These are phyloP conservation scores for Arion vulgaris DNA, from an alignment of 1,140 invertebrate species.

Conservation along the genomic window DNA sequence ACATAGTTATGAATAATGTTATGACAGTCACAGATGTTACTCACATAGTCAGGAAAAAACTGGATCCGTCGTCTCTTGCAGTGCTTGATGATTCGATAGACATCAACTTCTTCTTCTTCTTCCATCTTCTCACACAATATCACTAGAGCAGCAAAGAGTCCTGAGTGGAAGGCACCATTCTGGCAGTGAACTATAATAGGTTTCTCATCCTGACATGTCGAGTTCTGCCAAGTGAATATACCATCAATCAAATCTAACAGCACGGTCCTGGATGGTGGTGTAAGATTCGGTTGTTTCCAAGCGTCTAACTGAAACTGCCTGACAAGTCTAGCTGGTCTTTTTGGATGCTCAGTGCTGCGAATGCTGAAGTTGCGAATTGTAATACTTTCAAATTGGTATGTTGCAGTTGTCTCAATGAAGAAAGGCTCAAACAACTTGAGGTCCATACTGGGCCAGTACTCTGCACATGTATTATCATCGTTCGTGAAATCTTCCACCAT, in stretches of 20 bases:
- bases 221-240: constrained; percentile 57
- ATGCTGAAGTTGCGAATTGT: constrained; percentile 60
- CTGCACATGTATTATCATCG: constrained; percentile 64
- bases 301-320: constrained; percentile 66
- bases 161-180: constrained; percentile 69
- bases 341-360: constrained; percentile 48
- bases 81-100: constrained; percentile 68
- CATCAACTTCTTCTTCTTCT: constrained; percentile 62
- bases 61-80: constrained; percentile 62
- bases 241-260: constrained; percentile 60
- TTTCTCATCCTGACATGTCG: constrained; percentile 46
- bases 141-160: constrained; percentile 59
- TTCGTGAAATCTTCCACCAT: constrained; percentile 65
- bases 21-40: constrained; percentile 20
- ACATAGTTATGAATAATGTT: too few relatives aligned
- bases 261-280: constrained; percentile 60
- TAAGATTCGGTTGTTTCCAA: constrained; percentile 58
- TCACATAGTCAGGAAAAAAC: constrained; percentile 65
- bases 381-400: constrained; percentile 49
- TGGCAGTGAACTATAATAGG: constrained; percentile 60
- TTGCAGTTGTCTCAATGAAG: constrained; percentile 57
- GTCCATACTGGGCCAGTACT: constrained; percentile 66
- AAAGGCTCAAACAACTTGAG: constrained; percentile 64
- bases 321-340: constrained; percentile 49
- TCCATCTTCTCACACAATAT: constrained; percentile 61